Conservation (phyloP, 2,797 vertebrate species). For the Arnoldichthys spilopterus region DNA sequence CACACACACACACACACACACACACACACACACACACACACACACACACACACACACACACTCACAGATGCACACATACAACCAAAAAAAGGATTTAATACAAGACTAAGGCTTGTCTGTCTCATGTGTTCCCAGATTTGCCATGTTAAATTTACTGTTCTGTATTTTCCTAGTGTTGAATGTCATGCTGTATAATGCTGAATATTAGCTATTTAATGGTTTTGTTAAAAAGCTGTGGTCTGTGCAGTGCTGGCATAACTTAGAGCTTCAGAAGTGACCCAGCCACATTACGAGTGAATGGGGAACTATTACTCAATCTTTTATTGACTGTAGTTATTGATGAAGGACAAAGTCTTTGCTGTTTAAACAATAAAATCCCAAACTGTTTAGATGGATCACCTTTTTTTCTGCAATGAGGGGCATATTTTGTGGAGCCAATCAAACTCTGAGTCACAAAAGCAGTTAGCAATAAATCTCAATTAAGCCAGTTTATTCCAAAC, state of each 20-base stretch:
- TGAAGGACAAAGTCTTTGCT: slow-evolving; percentile 55
- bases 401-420: slow-evolving; percentile 35
- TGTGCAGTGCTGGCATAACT: slow-evolving; percentile 17
- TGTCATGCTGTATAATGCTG: slow-evolving; percentile 34
- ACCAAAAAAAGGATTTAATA: slow-evolving; percentile 25
- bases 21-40: background rate
- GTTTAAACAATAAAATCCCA: slow-evolving; percentile 54
- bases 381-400: slow-evolving; percentile 54
- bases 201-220: slow-evolving; percentile 46
- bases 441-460: slow-evolving; percentile 42
- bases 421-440: slow-evolving; percentile 42
- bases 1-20: background rate
- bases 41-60: background rate
- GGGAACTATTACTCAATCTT: slow-evolving; percentile 55
- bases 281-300: slow-evolving; percentile 30
- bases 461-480: slow-evolving; percentile 54
- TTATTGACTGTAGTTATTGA: slow-evolving; percentile 55
- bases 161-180: slow-evolving; percentile 34
- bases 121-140: slow-evolving; percentile 12
- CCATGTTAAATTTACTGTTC: slow-evolving; percentile 25
- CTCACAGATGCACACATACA: background rate
- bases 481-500: slow-evolving; percentile 43
- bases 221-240: slow-evolving; percentile 46
- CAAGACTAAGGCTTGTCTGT: slow-evolving; percentile 35
- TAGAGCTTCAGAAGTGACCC: slow-evolving; percentile 39